phyloP scores from a whole-genome alignment of 2,113 vertebrate species.

The Perca flavescens region DNA sequence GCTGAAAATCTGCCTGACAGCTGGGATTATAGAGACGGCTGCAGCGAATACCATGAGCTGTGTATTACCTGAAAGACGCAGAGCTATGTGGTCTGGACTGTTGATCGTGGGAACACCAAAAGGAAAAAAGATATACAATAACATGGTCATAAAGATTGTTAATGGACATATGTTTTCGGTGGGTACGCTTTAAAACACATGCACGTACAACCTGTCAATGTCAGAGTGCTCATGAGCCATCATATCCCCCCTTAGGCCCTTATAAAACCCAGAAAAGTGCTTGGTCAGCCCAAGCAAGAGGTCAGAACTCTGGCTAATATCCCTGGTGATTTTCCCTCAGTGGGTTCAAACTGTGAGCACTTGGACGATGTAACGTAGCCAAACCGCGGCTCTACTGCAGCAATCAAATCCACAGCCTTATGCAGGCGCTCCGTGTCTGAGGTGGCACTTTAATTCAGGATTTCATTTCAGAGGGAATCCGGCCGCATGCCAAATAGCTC shows the following conservation, averaged over 20 bases:
- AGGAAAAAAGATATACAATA: not conserved
- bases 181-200: constrained; percentile 25
- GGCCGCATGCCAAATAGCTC: constrained; percentile 80
- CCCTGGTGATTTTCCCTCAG: constrained; percentile 59
- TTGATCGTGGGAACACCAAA: constrained; percentile 18
- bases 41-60: constrained; percentile 6
- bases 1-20: constrained; percentile 60
- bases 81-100: constrained; percentile 32
- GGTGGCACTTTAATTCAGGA: constrained; percentile 83
- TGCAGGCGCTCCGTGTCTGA: constrained; percentile 65
- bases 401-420: constrained; percentile 67
- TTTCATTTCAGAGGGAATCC: constrained; percentile 81
- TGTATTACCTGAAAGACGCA: constrained; percentile 45
- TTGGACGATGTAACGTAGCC: constrained; percentile 35
- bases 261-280: constrained; percentile 66
- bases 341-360: constrained; percentile 55
- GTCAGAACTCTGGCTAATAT: constrained; percentile 49
- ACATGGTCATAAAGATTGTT: not conserved
- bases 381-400: constrained; percentile 65
- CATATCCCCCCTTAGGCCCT: constrained; percentile 18
- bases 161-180: constrained; percentile 31
- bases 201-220: constrained; percentile 25
- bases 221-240: constrained; percentile 35
- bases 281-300: constrained; percentile 63
- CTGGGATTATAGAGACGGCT: constrained; percentile 53